Conservation (phyloP, 37 sponge, comb jelly and placozoan species). For the Geodia barretti region DNA sequence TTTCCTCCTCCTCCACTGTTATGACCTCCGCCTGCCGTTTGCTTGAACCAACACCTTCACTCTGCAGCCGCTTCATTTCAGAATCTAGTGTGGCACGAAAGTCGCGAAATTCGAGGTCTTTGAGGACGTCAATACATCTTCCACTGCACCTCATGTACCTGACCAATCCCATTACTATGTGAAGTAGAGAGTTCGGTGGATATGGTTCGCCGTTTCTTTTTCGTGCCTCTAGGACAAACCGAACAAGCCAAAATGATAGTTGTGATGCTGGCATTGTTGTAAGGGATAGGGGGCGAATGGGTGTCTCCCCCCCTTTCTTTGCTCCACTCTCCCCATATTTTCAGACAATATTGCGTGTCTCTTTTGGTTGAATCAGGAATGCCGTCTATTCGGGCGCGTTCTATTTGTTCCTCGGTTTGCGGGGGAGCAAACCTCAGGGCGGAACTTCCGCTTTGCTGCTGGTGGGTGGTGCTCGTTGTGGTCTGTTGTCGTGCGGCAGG, state of each 20-base stretch:
- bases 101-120: slow-evolving; percentile 21
- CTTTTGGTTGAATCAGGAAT: neutral
- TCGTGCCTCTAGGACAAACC: slow-evolving; percentile 1
- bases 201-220: neutral
- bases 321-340: slow-evolving; percentile 11
- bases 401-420: too few species aligned
- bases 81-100: slow-evolving; percentile 29
- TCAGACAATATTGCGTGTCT: slow-evolving; percentile 9
- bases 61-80: slow-evolving; percentile 50
- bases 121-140: slow-evolving; percentile 14
- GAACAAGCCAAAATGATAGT: neutral
- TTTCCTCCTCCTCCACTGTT: slow-evolving; percentile 11
- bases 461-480: too few species aligned
- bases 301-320: neutral
- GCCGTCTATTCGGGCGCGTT: too few species aligned
- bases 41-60: slow-evolving; percentile 10
- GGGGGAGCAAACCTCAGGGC: too few species aligned
- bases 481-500: too few species aligned
- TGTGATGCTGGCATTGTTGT: neutral
- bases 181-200: slow-evolving; percentile 1
- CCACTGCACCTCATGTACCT: neutral
- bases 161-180: neutral
- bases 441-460: too few species aligned
- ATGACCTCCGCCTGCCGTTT: slow-evolving; percentile 17
- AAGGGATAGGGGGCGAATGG: neutral